Conservation (phyloP, 2,888 invertebrate species). For the Drosophila tripunctata region DNA sequence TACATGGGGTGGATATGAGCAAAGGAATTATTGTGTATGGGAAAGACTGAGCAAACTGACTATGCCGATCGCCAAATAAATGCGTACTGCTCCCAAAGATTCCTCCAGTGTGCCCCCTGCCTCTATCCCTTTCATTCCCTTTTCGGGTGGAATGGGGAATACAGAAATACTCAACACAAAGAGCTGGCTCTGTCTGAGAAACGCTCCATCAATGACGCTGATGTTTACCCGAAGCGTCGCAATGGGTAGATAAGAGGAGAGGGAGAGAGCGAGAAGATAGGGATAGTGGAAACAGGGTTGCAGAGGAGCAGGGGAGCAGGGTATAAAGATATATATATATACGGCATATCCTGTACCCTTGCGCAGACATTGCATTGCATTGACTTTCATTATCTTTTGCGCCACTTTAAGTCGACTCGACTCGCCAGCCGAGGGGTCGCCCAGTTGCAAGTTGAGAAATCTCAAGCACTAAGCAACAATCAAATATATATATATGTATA, state of each 20-base stretch:
- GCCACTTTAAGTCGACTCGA: conserved; percentile 62
- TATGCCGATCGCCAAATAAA: conserved; percentile 9
- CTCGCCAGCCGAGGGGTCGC: background rate
- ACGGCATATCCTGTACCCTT: conserved; percentile 76
- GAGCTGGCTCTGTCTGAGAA: conserved; percentile 52
- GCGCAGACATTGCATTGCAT: conserved; percentile 65
- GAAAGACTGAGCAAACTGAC: conserved; percentile 36
- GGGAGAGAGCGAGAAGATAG: background rate
- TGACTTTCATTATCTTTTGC: conserved; percentile 78
- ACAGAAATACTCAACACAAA: conserved; percentile 42
- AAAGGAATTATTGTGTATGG: conserved; percentile 55
- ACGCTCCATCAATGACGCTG: conserved; percentile 4
- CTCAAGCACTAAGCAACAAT: conserved; percentile 46
- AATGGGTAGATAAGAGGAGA: background rate
- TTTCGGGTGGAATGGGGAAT: conserved; percentile 14
- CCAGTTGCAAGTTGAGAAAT: conserved; percentile 26
- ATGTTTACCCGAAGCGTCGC: conserved; percentile 1
- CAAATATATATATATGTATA: conserved; percentile 26
- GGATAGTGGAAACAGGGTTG: background rate
- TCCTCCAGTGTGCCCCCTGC: no score
- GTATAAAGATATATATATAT: conserved; percentile 19
- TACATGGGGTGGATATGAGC: conserved; percentile 24
- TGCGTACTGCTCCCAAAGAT: conserved; percentile 5
- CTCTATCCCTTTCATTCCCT: background rate
- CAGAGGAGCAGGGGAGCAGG: background rate